phyloP scores from a whole-genome alignment of 2,797 vertebrate genomes.

The Phoxinus dragarum region DNA sequence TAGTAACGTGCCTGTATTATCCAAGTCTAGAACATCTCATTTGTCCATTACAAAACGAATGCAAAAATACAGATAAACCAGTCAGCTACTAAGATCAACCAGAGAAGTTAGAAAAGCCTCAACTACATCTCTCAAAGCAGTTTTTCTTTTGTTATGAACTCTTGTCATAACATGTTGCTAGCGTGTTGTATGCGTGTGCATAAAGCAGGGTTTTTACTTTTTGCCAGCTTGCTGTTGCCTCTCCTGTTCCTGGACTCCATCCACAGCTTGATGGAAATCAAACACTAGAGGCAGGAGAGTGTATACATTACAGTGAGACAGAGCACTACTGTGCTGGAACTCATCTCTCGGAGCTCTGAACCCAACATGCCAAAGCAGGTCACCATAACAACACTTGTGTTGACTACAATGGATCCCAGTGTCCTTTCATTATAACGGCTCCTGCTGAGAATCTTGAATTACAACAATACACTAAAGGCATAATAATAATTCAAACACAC shows the following conservation, averaged over 20 bases:
- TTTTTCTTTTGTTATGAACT: conserved; percentile 4
- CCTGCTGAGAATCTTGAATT: conserved; percentile 22
- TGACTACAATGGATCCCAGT: conserved; percentile 22
- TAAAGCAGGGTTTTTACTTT: conserved; percentile 84
- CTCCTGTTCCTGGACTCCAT: conserved; percentile 96
- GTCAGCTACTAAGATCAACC: neutral
- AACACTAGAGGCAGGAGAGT: conserved; percentile 84
- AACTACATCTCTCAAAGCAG: neutral
- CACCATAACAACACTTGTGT: conserved; percentile 30
- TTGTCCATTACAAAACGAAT: neutral
- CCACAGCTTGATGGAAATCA: conserved; percentile 99
- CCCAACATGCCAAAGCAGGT: conserved; percentile 42
- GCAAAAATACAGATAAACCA: neutral
- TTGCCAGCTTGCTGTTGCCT: conserved; percentile 97
- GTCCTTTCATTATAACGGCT: conserved; percentile 26
- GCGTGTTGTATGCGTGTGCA: conserved; percentile 39
- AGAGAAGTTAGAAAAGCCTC: neutral
- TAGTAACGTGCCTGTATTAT: neutral
- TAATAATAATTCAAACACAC: conserved; percentile 7
- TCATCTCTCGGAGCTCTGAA: conserved; percentile 30
- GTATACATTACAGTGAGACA: conserved; percentile 40
- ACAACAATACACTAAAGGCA: neutral
- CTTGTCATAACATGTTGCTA: conserved; percentile 22
- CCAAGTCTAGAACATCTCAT: neutral
- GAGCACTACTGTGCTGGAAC: conserved; percentile 2